Conservation (phyloP, 2,888 invertebrate genomes). For the Aquatica leii region DNA sequence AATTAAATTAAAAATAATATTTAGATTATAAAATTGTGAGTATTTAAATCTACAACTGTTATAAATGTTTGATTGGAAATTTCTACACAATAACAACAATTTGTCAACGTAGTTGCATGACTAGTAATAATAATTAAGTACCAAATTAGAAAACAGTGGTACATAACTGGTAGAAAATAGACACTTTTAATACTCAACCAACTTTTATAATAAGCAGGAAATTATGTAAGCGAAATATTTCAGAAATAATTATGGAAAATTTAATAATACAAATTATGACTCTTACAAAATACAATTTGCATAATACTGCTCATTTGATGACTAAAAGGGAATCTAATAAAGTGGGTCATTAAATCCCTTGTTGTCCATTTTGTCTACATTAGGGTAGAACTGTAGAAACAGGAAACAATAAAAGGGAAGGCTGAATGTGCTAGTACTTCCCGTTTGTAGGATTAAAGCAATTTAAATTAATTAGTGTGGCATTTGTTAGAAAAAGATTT, state of each 20-base stretch:
- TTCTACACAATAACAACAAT: too few relatives aligned
- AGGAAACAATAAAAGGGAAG: constrained; percentile 14
- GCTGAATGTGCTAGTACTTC: constrained; percentile 14
- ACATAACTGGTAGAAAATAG: too few relatives aligned
- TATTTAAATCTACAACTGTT: too few relatives aligned
- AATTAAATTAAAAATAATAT: too few relatives aligned
- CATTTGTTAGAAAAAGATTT: constrained; percentile 14
- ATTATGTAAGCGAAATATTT: too few relatives aligned
- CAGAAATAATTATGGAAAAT: not conserved
- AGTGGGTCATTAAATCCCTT: constrained; percentile 14
- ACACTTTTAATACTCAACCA: too few relatives aligned
- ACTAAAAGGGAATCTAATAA: constrained; percentile 1
- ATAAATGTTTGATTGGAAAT: too few relatives aligned
- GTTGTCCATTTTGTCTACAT: constrained; percentile 14
- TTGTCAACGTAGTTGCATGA: too few relatives aligned
- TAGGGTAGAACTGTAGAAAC: constrained; percentile 13
- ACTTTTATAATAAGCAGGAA: too few relatives aligned
- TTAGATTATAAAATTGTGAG: too few relatives aligned
- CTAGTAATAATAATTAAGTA: too few relatives aligned
- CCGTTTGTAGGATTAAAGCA: constrained; percentile 14
- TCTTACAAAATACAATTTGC: not conserved
- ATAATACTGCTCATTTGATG: not conserved
- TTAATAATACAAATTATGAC: not conserved
- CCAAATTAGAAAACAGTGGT: too few relatives aligned
- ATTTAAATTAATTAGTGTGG: constrained; percentile 12